A percentile compares a stretch with the other conserved stretches of the same genome.
phyloP scores from a whole-genome alignment of 1,140 invertebrate genomes.

The Tenebrio molitor region DNA sequence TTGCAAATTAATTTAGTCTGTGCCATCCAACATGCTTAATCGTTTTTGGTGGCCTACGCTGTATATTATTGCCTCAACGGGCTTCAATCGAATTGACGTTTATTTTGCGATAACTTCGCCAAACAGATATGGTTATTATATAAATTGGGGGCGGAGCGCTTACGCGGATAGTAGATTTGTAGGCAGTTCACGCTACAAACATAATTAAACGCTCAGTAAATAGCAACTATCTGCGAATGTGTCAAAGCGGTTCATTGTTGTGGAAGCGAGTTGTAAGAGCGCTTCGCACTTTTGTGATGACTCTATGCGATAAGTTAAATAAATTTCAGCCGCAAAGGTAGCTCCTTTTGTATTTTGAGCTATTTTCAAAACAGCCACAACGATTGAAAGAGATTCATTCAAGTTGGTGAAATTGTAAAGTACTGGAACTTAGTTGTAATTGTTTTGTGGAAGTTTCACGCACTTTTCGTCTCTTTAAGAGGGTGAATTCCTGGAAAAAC shows the following conservation, averaged over 20 bases:
- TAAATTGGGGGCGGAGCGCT: too few relatives aligned
- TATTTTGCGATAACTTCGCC: too few relatives aligned
- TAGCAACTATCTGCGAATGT: background rate
- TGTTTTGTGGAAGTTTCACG: slow-evolving; percentile 23
- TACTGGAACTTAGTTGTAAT: slow-evolving; percentile 12
- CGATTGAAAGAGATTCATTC: slow-evolving; percentile 21
- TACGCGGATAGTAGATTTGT: too few relatives aligned
- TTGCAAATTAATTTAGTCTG: too few relatives aligned
- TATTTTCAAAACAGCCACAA: slow-evolving; percentile 22
- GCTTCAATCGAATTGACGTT: too few relatives aligned
- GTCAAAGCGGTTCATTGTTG: background rate
- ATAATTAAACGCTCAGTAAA: background rate
- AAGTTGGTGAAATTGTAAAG: slow-evolving; percentile 8
- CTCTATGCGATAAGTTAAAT: slow-evolving; percentile 7
- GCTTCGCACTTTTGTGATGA: slow-evolving; percentile 18
- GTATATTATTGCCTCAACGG: too few relatives aligned
- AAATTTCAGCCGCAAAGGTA: background rate
- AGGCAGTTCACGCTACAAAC: too few relatives aligned
- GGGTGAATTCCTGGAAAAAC: slow-evolving; percentile 3
- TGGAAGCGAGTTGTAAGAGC: background rate
- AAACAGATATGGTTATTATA: too few relatives aligned
- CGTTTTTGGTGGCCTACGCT: too few relatives aligned
- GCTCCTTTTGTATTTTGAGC: background rate
- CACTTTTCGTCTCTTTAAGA: slow-evolving; percentile 19
- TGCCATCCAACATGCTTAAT: too few relatives aligned